Base-by-base conservation (phyloP, 2,113 vertebrate species). In the Megaleporinus macrocephalus region DNA sequence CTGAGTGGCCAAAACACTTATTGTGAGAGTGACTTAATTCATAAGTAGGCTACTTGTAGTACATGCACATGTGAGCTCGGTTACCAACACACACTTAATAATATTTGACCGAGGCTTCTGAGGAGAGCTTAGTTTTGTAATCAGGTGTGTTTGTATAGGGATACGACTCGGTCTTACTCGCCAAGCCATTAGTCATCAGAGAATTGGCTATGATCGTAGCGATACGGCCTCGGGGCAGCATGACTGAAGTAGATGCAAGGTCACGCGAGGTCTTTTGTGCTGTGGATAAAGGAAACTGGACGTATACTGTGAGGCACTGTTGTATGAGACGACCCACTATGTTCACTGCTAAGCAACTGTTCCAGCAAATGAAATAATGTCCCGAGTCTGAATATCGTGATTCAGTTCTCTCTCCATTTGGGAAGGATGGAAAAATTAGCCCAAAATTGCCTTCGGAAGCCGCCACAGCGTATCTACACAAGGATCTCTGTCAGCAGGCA, bases 261-360 rank as follows among this genome's bases (percentile, higher is more conserved):
- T 78, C 29, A 68, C 22, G 18, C 18, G 10, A 26, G 47, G 41
- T 55, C 5, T 30, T 18, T 33, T 36, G 11, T 44, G 41, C 41
- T 44, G 5, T 68, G 63, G 30, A 13, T n/a, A 44, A 44, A n/a
- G 18, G 22, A 22, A 44, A 33, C 18, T 36, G 6, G 53, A 24
- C 26, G 13, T 69, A 13, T 24, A 44, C 36, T 41, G 65, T 10
- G 49, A 69, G 49, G 33, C 22, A 44, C 10, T 33, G 44, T 27
- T 26, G 29, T 57, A 5, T 6, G 10, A 47, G 66, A 47, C 65
- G 4, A 30, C 51, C n/a, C 18, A 18, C 18, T 68, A 41, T 10
- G 47, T 51, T 3, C 53, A 61, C 33, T 72, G 53, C 78, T 72
- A 80, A 62, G 68, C 78, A 80, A 72, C 68, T 13, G 30, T 24